Base-by-base conservation (phyloP, 2,888 invertebrate genomes). In the Chloroclysta siterata region DNA sequence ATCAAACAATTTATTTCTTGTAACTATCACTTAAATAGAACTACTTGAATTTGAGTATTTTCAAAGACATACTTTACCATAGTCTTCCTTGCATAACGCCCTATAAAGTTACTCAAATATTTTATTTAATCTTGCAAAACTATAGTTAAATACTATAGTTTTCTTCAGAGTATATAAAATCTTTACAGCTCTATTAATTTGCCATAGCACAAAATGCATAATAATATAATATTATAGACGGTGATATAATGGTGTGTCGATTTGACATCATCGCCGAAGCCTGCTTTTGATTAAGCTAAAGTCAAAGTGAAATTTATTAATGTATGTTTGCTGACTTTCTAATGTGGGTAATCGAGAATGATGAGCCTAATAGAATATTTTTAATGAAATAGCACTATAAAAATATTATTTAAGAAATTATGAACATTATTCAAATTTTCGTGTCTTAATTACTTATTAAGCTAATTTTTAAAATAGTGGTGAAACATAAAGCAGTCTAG, bases 131-230 rank as follows among this genome's bases (percentile, higher is more conserved):
- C 36, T 39, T 39, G 10, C 11, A 8, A 36, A 36, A 36, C 36
- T 36, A 5, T 36, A 36, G 14, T 58, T 52, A 44, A 52, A 36
- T 52, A 44, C 0, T 11, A 44, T 36, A 22, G 36, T 58, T 52
- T 44, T 28, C 46, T 41, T 22, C 14, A 39, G 47, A 22, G 42
- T 28, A 53, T 46, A 59, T 59, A 39, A 53, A 46, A 7, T 14
- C 39, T 59, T 59, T 41, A 53, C 47, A 41, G 39, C 53, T 11
- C 39, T 51, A 47, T 53, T 53, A 59, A 59, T 53, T 39, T 36
- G 33, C 47, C 14, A 47, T n/a, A 14, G 36, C 36, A 39, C 36
- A 39, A 39, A 0, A 39, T 39, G 11, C 36, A 39, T 39, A 39
- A 39, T 11, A 11, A 22, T 22, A 22, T 22, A 22, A 22, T 22